These are phyloP conservation scores for Anneissia japonica DNA, from an alignment of 35 echinoderm and acorn worm genomes.

Conservation along the genomic window DNA sequence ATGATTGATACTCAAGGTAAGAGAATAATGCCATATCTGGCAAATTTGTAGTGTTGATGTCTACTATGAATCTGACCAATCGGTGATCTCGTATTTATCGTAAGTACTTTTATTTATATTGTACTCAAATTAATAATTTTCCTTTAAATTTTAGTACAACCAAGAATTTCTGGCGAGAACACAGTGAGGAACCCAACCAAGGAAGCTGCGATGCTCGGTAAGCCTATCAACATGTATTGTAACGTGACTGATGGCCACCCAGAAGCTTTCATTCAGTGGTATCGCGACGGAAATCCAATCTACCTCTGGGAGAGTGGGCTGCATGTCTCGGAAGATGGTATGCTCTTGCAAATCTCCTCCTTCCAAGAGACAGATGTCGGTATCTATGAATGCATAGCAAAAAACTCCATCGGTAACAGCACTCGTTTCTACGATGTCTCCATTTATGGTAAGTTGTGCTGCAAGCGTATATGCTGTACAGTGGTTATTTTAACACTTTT, in stretches of 20 bases:
- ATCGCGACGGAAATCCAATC: constrained; percentile 30
- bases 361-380: constrained; percentile 51
- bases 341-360: constrained; percentile 47
- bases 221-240: constrained; percentile 42
- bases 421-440: constrained; percentile 48
- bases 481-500: too few species aligned
- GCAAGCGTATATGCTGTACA: background rate
- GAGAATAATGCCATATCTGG: background rate
- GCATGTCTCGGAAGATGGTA: constrained; percentile 29
- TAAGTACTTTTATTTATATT: too few species aligned
- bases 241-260: constrained; percentile 85
- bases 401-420: constrained; percentile 35
- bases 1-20: constrained; percentile 75
- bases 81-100: too few species aligned
- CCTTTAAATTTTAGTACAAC: constrained; percentile 38
- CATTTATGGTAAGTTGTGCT: constrained; percentile 60
- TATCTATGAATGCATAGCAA: constrained; percentile 72
- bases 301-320: constrained; percentile 37
- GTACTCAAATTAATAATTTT: too few species aligned
- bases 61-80: too few species aligned
- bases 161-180: constrained; percentile 79
- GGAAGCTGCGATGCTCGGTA: constrained; percentile 25
- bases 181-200: constrained; percentile 31
- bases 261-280: constrained; percentile 53
- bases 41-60: too few species aligned